phyloP scores from a whole-genome alignment of 2,797 vertebrate species.

The Ispidina lecontei region DNA sequence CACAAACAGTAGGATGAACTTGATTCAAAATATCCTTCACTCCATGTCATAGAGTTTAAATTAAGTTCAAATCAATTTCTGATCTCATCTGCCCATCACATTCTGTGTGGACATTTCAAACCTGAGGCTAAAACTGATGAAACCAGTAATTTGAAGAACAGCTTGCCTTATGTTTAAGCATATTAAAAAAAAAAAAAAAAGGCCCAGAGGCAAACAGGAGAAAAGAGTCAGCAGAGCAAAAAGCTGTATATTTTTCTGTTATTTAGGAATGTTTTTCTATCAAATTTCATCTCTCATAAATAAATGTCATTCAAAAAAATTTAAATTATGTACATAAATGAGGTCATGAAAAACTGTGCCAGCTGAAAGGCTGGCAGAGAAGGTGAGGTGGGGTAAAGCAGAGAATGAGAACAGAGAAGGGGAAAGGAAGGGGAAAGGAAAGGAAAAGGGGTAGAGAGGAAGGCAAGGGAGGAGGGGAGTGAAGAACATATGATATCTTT shows the following conservation, averaged over 20 bases:
- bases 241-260: not conserved
- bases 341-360: not conserved
- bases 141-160: slow-evolving; percentile 26
- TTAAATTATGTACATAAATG: not conserved
- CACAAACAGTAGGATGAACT: not conserved
- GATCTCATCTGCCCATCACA: not conserved
- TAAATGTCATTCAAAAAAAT: not conserved
- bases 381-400: not conserved
- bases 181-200: not conserved
- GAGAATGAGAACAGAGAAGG: not conserved
- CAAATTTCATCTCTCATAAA: not conserved
- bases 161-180: not conserved
- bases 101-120: not conserved
- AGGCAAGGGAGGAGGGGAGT: no score
- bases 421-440: not conserved
- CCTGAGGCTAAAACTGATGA: slow-evolving; percentile 2
- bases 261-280: not conserved
- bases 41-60: not conserved
- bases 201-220: not conserved
- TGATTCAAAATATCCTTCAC: not conserved
- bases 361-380: not conserved
- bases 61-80: slow-evolving; percentile 23
- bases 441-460: no score
- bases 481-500: not conserved
- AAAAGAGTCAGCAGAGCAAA: not conserved